Evolutionary conservation across 2,888 invertebrate species (phyloP).

Genomic region (Drosophila sordidapex): DNA sequence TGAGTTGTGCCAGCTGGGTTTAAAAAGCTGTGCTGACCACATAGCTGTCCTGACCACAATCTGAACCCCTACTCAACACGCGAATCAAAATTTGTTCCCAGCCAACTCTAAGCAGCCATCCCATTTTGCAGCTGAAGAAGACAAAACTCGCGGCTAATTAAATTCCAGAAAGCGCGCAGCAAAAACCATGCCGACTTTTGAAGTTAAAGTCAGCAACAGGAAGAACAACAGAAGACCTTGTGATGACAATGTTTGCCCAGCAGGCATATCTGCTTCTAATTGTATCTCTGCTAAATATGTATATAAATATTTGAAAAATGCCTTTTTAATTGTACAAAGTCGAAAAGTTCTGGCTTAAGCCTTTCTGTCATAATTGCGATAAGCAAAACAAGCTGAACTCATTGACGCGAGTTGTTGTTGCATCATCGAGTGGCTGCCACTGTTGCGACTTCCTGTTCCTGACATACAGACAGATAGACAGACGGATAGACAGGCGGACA

Average conservation of each 20-base stretch:
- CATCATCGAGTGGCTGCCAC: constrained; percentile 42
- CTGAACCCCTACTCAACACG: neutral
- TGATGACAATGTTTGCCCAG: constrained; percentile 41
- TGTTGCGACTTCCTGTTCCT: constrained; percentile 53
- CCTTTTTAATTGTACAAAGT: constrained; percentile 76
- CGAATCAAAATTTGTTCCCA: constrained; percentile 16
- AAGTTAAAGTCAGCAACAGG: constrained; percentile 39
- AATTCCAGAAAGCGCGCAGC: constrained; percentile 30
- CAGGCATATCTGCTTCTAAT: constrained; percentile 29
- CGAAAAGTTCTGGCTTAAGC: constrained; percentile 59
- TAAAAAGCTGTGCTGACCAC: constrained; percentile 17
- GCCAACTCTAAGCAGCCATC: constrained; percentile 23
- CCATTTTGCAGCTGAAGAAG: neutral
- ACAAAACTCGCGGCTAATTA: constrained; percentile 38
- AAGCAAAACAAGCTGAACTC: constrained; percentile 21
- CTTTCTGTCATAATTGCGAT: constrained; percentile 62
- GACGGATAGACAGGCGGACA: neutral
- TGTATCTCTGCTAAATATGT: constrained; percentile 47
- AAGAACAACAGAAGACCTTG: constrained; percentile 4
- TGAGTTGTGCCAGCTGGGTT: neutral
- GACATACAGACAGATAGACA: constrained; percentile 30
- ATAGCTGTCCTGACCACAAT: neutral
- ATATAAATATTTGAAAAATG: constrained; percentile 76
- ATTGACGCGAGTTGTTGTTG: constrained; percentile 35
- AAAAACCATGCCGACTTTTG: constrained; percentile 40